Base-by-base conservation (phyloP, 2,113 vertebrate species). In the Gila orcuttii region DNA sequence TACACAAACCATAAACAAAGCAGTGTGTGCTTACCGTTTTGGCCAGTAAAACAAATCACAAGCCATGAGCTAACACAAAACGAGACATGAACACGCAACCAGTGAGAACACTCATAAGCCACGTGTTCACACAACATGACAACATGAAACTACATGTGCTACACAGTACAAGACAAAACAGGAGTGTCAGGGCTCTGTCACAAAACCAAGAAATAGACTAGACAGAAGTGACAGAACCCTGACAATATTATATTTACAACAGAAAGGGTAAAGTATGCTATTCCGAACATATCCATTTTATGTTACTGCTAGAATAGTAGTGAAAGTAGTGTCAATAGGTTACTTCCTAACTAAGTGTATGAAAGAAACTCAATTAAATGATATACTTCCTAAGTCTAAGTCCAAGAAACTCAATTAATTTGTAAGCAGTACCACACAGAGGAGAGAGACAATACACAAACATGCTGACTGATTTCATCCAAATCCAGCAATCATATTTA, bases 361-460 rank as follows among this genome's bases (percentile, higher is more conserved):
- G 4, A 13, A 60, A 23, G 4, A 55, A 42, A 74, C 19, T 21
- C 11, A 39, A 21, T 83, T 75, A 17, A 42, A 80, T 45, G 2
- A 21, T 7, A 0, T 39, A 71, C 8, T 11, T 52, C 15, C 25
- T 52, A 17, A 31, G 3, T 15, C 17, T 55, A 11, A 11, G 25
- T 50, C 2, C 12, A 39, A 31, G 7, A 52, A 62, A 79, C 23
- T 19, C 6, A 50, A n/a, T 83, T 75, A 2, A 42, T 75, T 33
- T 73, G 39, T 7, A 71, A 87, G 87, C 84, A 89, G 86, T 25
- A 59, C 85, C 85, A 86, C 82, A 23, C 81, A 42, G 86, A 88
- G 88, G 78, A 55, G 31, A 85, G 5, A 57, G n/a, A 83, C 12
- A 64, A 13, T 77, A 76, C 12, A 74, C 47, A 45, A 50, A 62